phyloP scores from a whole-genome alignment of 1,140 invertebrate species.

The Aphis craccivora region DNA sequence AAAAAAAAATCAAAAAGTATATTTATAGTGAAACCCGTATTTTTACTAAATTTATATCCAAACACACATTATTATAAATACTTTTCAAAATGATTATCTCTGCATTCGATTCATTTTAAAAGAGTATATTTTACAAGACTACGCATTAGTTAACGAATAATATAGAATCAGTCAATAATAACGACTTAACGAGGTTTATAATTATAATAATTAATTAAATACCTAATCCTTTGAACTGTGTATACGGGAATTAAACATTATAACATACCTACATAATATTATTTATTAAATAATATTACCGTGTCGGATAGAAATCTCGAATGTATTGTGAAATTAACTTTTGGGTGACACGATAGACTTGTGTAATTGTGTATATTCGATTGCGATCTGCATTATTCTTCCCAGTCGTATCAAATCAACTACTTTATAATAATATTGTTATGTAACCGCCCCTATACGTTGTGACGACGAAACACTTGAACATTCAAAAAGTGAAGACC shows the following conservation, averaged over 20 bases:
- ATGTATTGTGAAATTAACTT: not conserved
- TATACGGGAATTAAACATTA: too few relatives aligned
- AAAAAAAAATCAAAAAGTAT: too few relatives aligned
- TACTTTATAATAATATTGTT: not conserved
- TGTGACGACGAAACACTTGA: not conserved
- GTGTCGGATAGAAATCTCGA: not conserved
- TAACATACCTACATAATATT: too few relatives aligned
- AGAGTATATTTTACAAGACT: not conserved
- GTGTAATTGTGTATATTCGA: not conserved
- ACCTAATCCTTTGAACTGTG: too few relatives aligned
- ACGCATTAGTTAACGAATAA: not conserved
- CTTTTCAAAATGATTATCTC: not conserved
- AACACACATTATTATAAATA: not conserved
- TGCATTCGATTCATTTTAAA: not conserved
- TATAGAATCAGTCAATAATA: not conserved
- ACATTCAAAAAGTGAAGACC: slow-evolving; percentile 37
- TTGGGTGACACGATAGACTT: not conserved
- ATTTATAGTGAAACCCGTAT: not conserved
- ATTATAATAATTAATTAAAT: too few relatives aligned
- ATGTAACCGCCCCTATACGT: not conserved
- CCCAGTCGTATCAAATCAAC: not conserved
- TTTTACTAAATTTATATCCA: too few relatives aligned
- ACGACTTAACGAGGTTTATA: too few relatives aligned
- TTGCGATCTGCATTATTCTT: not conserved
- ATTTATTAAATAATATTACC: not conserved